phyloP scores from a whole-genome alignment of 2,797 vertebrate genomes.

The Syngnathus acus region DNA sequence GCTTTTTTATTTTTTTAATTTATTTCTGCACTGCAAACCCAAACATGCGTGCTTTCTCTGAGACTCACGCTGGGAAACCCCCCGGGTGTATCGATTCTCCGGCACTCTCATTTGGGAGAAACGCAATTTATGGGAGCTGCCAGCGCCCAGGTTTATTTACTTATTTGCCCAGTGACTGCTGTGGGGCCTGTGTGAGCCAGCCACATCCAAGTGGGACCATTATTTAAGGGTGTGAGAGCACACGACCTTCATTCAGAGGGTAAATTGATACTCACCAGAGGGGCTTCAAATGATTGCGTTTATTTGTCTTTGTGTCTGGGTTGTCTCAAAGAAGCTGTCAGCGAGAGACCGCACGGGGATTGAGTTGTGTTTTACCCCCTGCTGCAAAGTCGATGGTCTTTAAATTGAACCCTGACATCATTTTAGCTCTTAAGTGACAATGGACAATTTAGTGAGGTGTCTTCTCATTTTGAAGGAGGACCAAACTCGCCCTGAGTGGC shows the following conservation, averaged over 20 bases:
- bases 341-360: conserved; percentile 31
- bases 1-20: not conserved
- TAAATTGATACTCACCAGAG: conserved; percentile 40
- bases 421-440: conserved; percentile 23
- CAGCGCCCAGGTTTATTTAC: conserved; percentile 43
- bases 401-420: conserved; percentile 33
- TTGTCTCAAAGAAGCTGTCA: conserved; percentile 33
- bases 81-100: conserved; percentile 51
- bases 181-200: conserved; percentile 27
- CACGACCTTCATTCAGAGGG: conserved; percentile 14
- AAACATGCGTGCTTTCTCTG: conserved; percentile 9
- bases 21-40: not conserved
- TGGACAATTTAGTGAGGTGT: conserved; percentile 18
- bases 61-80: conserved; percentile 40
- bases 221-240: conserved; percentile 21
- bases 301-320: conserved; percentile 41
- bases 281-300: conserved; percentile 5
- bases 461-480: conserved; percentile 4
- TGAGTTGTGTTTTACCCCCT: conserved; percentile 34
- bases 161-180: conserved; percentile 43
- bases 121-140: conserved; percentile 50
- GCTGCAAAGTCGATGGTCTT: conserved; percentile 24
- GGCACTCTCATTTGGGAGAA: conserved; percentile 50
- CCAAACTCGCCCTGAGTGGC: too few species aligned
- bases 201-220: conserved; percentile 25